Conservation (phyloP, 2,797 vertebrate species). For the Cacajao melanocephalus region DNA sequence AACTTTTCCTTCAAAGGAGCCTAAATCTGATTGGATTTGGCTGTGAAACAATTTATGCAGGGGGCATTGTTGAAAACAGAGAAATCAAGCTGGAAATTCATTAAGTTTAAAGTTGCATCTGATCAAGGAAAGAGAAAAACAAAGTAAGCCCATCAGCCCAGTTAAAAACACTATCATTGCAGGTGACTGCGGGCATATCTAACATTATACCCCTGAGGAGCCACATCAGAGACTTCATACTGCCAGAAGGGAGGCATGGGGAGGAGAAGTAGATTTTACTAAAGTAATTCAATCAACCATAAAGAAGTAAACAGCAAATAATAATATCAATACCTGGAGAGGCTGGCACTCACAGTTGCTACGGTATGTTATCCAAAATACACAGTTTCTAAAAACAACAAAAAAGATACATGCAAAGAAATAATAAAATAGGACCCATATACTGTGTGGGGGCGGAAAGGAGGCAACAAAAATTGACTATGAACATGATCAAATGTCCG, state of each 20-base stretch:
- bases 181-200: not conserved
- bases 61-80: slow-evolving; percentile 19
- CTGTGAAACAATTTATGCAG: not conserved
- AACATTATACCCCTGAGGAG: not conserved
- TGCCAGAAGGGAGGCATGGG: not conserved
- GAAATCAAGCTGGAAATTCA: slow-evolving; percentile 19
- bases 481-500: not conserved
- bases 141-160: not conserved
- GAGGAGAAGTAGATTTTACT: not conserved
- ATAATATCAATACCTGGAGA: not conserved
- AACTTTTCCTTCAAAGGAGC: slow-evolving; percentile 29
- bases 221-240: not conserved
- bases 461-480: not conserved
- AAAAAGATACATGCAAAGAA: not conserved
- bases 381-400: not conserved
- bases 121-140: not conserved
- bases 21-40: slow-evolving; percentile 9
- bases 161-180: not conserved
- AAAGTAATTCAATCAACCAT: not conserved
- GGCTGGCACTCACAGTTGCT: not conserved
- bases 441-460: not conserved
- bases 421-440: not conserved
- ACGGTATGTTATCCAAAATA: not conserved
- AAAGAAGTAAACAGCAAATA: not conserved
- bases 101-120: slow-evolving; percentile 35